These are phyloP conservation scores for Cheilosia variabilis DNA, from an alignment of 2,888 invertebrate species.

Conservation along the genomic window DNA sequence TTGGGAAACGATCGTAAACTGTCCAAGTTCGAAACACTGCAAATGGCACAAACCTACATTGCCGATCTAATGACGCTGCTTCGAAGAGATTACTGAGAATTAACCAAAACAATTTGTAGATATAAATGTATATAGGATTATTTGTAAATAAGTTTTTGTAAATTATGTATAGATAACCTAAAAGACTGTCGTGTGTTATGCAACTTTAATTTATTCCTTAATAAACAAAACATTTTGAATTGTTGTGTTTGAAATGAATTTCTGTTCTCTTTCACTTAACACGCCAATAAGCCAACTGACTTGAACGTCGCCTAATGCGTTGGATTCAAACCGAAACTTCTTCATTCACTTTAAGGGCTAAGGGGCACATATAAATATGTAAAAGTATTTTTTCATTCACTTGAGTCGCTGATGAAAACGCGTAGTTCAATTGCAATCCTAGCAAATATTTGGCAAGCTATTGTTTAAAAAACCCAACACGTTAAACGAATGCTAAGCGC, in stretches of 20 bases:
- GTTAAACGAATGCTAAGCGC: no score
- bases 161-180: slow-evolving; percentile 4
- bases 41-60: slow-evolving; percentile 92
- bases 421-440: no score
- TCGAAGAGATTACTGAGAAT: slow-evolving; percentile 79
- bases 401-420: no score
- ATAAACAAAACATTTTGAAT: slow-evolving; percentile 1
- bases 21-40: slow-evolving; percentile 90
- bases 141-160: slow-evolving; percentile 13
- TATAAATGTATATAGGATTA: neutral
- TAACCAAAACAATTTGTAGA: slow-evolving; percentile 15
- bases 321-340: no score
- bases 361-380: no score
- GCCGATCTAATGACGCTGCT: slow-evolving; percentile 88
- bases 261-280: no score
- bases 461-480: no score
- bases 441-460: no score
- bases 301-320: no score
- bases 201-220: slow-evolving; percentile 31
- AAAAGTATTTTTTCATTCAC: no score
- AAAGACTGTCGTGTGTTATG: slow-evolving; percentile 24
- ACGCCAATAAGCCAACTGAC: no score
- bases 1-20: slow-evolving; percentile 89
- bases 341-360: no score
- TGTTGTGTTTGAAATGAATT: neutral